Evolutionary conservation across 2,113 vertebrate genomes (phyloP).

Genomic region (Cinclus cinclus): DNA sequence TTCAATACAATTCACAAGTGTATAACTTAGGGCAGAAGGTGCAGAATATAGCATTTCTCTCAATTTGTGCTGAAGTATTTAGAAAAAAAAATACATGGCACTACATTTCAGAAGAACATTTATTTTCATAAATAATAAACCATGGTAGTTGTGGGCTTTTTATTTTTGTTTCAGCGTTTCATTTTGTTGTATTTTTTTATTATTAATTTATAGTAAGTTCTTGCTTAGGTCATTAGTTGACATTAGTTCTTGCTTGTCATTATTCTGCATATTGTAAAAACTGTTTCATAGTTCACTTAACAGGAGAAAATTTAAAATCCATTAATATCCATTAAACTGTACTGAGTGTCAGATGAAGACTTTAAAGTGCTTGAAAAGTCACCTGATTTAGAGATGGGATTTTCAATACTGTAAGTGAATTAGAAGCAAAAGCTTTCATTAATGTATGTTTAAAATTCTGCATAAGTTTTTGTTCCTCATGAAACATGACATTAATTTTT

Average conservation of each 20-base stretch:
- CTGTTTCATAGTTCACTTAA: neutral
- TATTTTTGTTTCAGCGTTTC: neutral
- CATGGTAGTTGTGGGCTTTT: rapidly evolving
- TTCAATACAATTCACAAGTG: neutral
- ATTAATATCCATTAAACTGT: constrained; percentile 1
- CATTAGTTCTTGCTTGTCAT: neutral
- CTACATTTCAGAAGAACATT: neutral
- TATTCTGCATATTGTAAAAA: neutral
- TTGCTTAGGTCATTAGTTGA: neutral
- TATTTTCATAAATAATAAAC: neutral
- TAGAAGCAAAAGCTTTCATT: neutral
- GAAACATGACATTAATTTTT: neutral
- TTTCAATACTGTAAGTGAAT: neutral
- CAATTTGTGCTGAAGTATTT: neutral
- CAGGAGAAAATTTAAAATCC: neutral
- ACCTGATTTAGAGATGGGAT: neutral
- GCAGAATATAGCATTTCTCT: neutral
- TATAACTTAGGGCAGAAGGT: neutral
- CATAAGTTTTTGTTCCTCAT: neutral
- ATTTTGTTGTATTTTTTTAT: rapidly evolving
- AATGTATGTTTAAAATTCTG: neutral
- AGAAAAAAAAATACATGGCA: neutral
- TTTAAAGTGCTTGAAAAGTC: neutral
- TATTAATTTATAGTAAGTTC: neutral
- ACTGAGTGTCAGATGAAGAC: neutral